phyloP scores from a whole-genome alignment of 37 sponge, comb jelly and placozoan species.

The Dysidea cf. avara region DNA sequence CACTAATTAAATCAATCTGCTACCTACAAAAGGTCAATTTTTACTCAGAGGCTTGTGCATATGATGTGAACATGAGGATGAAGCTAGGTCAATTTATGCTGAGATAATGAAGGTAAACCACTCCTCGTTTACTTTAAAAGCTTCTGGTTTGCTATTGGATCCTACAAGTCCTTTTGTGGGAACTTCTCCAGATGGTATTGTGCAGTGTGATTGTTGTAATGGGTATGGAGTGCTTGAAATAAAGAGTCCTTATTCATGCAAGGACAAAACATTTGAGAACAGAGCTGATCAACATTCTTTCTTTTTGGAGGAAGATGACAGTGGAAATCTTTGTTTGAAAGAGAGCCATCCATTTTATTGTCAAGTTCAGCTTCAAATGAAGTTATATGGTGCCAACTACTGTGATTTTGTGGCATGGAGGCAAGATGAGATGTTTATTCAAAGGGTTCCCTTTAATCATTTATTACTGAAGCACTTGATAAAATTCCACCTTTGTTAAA shows the following conservation, averaged over 20 bases:
- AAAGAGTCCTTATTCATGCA: constrained; percentile 38
- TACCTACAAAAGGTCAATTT: constrained; percentile 30
- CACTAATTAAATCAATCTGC: constrained; percentile 36
- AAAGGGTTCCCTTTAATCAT: too few species aligned
- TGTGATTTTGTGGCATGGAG: too few species aligned
- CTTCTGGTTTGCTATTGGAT: constrained; percentile 36
- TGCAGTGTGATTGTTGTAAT: constrained; percentile 41
- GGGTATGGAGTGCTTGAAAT: constrained; percentile 38
- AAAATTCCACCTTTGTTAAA: too few species aligned
- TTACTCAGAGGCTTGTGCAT: constrained; percentile 15
- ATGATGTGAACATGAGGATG: constrained; percentile 7
- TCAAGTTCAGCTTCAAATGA: too few species aligned
- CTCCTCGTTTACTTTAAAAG: not conserved
- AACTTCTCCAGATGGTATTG: constrained; percentile 27
- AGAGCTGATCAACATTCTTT: constrained; percentile 6
- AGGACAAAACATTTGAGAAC: not conserved
- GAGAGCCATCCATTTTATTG: too few species aligned
- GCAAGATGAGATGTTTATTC: too few species aligned
- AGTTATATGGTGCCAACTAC: too few species aligned
- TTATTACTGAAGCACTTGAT: too few species aligned
- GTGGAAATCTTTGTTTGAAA: too few species aligned
- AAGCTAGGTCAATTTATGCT: too few species aligned
- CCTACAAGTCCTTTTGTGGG: constrained; percentile 22
- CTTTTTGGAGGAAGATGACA: constrained; percentile 15
- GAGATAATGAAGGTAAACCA: too few species aligned